These are phyloP conservation scores for Urophycis tenuis DNA, from an alignment of 2,797 vertebrate genomes.

Conservation along the genomic window DNA sequence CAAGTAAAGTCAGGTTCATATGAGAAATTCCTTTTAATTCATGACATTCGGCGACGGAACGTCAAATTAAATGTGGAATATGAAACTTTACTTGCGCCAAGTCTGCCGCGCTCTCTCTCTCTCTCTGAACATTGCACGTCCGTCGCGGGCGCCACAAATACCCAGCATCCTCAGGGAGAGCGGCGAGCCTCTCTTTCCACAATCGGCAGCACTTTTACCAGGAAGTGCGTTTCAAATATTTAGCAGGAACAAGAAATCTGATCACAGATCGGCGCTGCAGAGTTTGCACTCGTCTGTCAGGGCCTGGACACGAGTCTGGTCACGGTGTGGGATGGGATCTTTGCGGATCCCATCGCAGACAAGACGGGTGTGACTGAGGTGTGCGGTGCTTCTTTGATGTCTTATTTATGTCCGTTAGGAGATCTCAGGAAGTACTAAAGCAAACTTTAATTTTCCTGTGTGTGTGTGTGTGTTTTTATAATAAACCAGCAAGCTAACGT, in stretches of 20 bases:
- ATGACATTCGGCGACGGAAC: not conserved
- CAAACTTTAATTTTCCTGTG: not conserved
- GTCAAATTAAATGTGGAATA: slow-evolving; percentile 1
- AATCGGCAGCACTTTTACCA: not conserved
- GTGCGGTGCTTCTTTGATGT: not conserved
- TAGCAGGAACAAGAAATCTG: slow-evolving; percentile 4
- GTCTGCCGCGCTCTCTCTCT: not conserved
- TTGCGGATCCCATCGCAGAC: not conserved
- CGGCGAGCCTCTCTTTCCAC: not conserved
- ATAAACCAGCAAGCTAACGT: too few species aligned
- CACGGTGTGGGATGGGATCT: not conserved
- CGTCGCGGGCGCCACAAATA: not conserved
- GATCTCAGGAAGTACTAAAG: not conserved
- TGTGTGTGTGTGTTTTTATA: not conserved
- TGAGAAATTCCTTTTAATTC: not conserved
- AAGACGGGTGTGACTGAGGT: not conserved
- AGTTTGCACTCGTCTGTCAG: not conserved
- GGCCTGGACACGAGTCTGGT: not conserved
- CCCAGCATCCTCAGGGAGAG: not conserved
- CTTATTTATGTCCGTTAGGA: not conserved
- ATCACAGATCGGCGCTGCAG: slow-evolving; percentile 5
- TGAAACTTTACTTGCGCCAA: not conserved
- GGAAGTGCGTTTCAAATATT: not conserved
- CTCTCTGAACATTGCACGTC: not conserved
- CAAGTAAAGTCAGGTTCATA: not conserved